These are phyloP conservation scores for Dallia pectoralis DNA, from an alignment of 2,797 vertebrate species.

Conservation along the genomic window DNA sequence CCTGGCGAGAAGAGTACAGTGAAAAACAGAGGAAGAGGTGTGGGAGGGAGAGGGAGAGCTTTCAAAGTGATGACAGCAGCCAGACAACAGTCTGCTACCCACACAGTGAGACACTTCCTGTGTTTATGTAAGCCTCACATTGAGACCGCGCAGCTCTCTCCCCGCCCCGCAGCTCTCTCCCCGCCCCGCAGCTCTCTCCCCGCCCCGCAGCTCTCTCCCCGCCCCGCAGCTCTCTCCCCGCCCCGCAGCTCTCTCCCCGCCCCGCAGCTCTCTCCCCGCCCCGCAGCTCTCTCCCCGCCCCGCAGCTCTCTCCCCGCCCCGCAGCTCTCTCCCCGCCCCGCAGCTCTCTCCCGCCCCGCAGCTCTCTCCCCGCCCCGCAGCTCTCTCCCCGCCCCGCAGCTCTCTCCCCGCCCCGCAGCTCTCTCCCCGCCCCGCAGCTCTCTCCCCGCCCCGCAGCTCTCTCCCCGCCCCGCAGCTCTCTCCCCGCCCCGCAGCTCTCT, in stretches of 20 bases:
- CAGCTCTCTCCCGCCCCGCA: too few relatives aligned
- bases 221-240: too few relatives aligned
- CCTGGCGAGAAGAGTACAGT: too few relatives aligned
- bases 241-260: conserved; percentile 28
- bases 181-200: conserved; percentile 12
- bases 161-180: too few relatives aligned
- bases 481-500: conserved; percentile 29
- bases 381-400: conserved; percentile 21
- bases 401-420: conserved; percentile 32
- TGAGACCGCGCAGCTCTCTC: conserved; percentile 26
- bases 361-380: conserved; percentile 30
- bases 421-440: conserved; percentile 19
- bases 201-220: conserved; percentile 29
- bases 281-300: conserved; percentile 27
- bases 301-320: too few relatives aligned
- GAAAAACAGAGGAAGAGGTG: neutral
- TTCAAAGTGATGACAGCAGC: conserved; percentile 23
- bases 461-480: conserved; percentile 17
- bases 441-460: conserved; percentile 31
- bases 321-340: conserved; percentile 25
- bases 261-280: too few relatives aligned
- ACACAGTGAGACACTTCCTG: conserved; percentile 35
- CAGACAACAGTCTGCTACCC: too few relatives aligned
- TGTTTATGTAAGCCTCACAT: conserved; percentile 46
- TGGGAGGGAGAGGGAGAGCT: conserved; percentile 9